These are phyloP conservation scores for Ylistrum balloti DNA, from an alignment of 1,140 invertebrate species.

Conservation along the genomic window DNA sequence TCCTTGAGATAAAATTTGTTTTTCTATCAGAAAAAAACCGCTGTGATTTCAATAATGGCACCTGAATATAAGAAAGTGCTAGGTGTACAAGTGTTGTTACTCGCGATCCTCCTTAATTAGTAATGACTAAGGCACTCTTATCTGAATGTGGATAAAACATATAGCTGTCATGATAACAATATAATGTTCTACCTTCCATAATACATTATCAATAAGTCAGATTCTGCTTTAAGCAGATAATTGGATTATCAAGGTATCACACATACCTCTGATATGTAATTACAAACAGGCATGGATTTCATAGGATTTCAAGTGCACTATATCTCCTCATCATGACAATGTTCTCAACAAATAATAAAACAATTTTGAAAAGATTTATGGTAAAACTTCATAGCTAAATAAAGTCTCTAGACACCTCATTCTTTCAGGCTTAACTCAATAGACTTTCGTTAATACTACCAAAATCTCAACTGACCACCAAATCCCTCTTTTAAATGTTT, in stretches of 20 bases:
- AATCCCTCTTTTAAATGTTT: not conserved
- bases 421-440: not conserved
- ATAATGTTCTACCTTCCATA: not conserved
- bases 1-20: not conserved
- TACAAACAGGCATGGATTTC: slow-evolving; percentile 6
- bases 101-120: not conserved
- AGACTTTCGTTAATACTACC: too few species aligned
- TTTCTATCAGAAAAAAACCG: not conserved
- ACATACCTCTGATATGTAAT: slow-evolving; percentile 18
- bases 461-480: too few species aligned
- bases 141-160: not conserved
- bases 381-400: not conserved
- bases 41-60: not conserved
- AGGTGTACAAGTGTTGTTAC: not conserved
- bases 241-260: slow-evolving; percentile 5
- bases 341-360: not conserved
- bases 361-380: not conserved
- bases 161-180: not conserved
- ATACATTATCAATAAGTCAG: too few species aligned
- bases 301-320: slow-evolving; percentile 22
- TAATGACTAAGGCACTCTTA: not conserved
- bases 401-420: not conserved
- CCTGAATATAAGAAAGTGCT: not conserved
- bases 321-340: not conserved
- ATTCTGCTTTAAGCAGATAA: not conserved